Evolutionary conservation across 2,888 invertebrate species (phyloP).

Genomic region (Eristalis pertinax): DNA sequence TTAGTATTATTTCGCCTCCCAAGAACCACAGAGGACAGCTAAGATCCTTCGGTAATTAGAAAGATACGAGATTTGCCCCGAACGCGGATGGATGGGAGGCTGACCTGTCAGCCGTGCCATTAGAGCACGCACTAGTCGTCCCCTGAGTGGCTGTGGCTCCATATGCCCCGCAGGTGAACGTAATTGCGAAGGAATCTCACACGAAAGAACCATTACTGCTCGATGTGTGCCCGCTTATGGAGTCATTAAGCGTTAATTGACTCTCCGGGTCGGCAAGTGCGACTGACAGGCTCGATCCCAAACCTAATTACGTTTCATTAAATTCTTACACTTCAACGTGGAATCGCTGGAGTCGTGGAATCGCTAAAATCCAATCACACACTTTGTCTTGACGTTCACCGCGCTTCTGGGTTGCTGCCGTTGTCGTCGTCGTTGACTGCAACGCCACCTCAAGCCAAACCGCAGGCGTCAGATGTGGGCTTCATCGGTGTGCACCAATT

Average conservation of each 20-base stretch:
- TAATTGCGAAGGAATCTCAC: slow-evolving; percentile 8
- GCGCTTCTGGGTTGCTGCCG: not conserved
- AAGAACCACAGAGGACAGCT: not conserved
- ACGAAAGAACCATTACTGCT: not conserved
- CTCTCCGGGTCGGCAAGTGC: not conserved
- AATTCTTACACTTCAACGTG: not conserved
- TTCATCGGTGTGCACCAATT: slow-evolving; percentile 6
- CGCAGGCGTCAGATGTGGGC: not conserved
- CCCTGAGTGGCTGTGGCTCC: not conserved
- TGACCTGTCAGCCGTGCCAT: not conserved
- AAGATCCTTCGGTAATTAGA: slow-evolving; percentile 9
- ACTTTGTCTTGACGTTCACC: not conserved
- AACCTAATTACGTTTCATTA: slow-evolving; percentile 31
- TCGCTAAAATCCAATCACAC: not conserved
- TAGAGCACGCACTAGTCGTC: not conserved
- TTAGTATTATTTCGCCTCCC: not conserved
- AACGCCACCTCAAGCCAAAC: not conserved
- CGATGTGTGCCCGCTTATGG: not conserved
- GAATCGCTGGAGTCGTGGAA: not conserved
- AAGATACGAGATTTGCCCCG: not conserved
- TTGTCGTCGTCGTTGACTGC: not conserved
- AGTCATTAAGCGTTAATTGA: slow-evolving; percentile 25
- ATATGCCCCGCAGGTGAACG: not conserved
- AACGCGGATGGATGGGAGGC: not conserved
- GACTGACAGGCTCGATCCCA: not conserved